Evolutionary conservation across 2,797 vertebrate genomes (phyloP).

Genomic region (Ispidina picta): DNA sequence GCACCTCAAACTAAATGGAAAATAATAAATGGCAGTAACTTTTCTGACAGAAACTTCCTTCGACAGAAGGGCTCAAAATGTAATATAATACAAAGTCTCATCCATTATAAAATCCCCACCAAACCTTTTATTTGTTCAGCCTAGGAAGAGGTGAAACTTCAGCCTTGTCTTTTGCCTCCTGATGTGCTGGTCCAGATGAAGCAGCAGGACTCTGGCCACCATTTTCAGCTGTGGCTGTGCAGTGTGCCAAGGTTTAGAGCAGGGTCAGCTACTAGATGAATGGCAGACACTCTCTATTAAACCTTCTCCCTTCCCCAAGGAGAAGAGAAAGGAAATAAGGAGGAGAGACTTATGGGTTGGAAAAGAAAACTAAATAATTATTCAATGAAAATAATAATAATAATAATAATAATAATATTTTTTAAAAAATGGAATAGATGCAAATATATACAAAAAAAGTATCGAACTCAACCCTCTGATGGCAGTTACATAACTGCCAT

Average conservation of each 20-base stretch:
- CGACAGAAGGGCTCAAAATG: background rate
- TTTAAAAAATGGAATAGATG: background rate
- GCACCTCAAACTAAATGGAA: background rate
- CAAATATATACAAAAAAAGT: background rate
- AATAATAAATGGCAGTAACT: background rate
- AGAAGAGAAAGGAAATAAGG: background rate
- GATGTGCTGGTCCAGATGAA: accelerated
- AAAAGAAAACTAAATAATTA: background rate
- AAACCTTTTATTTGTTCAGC: background rate
- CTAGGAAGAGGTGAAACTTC: background rate
- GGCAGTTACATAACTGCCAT: background rate
- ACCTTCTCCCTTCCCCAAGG: background rate
- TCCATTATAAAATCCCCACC: background rate
- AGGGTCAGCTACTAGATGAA: background rate
- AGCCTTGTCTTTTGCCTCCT: background rate
- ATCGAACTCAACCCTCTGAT: background rate
- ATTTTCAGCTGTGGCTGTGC: background rate
- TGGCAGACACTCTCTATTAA: background rate
- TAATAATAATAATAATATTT: no score
- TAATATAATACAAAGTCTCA: background rate
- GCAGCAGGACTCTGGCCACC: background rate
- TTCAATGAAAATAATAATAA: background rate
- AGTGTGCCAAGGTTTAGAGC: background rate
- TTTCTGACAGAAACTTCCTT: background rate
- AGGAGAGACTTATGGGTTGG: background rate